These are phyloP conservation scores for Heliconius ismenius DNA, from an alignment of 2,888 invertebrate species.

Conservation along the genomic window DNA sequence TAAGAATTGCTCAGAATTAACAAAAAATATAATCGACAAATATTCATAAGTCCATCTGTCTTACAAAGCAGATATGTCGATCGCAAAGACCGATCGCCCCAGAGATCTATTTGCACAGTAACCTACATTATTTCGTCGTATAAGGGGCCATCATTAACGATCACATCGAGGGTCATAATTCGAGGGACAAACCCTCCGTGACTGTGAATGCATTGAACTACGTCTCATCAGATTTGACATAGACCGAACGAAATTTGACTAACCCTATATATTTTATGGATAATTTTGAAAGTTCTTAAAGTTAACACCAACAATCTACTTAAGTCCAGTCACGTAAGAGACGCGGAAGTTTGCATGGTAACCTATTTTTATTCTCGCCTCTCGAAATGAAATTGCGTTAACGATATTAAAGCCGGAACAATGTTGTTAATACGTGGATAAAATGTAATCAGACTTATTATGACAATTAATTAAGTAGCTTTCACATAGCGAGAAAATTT, in stretches of 20 bases:
- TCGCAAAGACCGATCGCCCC: slow-evolving; percentile 66
- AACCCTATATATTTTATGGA: slow-evolving; percentile 58
- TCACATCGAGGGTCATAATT: slow-evolving; percentile 69
- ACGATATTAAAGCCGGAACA: slow-evolving; percentile 41
- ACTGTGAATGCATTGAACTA: slow-evolving; percentile 73
- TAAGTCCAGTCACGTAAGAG: slow-evolving; percentile 48
- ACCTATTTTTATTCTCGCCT: slow-evolving; percentile 46
- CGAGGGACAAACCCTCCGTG: slow-evolving; percentile 73
- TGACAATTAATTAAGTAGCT: background rate
- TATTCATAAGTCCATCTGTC: slow-evolving; percentile 7
- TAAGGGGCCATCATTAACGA: slow-evolving; percentile 80
- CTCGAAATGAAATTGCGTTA: slow-evolving; percentile 45
- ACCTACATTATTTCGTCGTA: slow-evolving; percentile 75
- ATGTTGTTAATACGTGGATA: slow-evolving; percentile 38
- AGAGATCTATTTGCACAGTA: slow-evolving; percentile 77
- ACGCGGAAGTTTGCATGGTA: slow-evolving; percentile 44
- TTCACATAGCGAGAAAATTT: too few species aligned
- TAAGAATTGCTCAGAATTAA: background rate
- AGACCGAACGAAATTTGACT: slow-evolving; percentile 49
- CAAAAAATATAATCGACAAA: background rate
- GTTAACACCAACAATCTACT: slow-evolving; percentile 51
- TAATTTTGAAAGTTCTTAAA: slow-evolving; percentile 56
- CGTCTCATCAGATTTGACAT: slow-evolving; percentile 56
- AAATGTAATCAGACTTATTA: slow-evolving; percentile 26
- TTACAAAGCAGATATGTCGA: slow-evolving; percentile 39